These are phyloP conservation scores for Neotoma lepida DNA, from an alignment of 2,113 vertebrate genomes.

Conservation along the genomic window DNA sequence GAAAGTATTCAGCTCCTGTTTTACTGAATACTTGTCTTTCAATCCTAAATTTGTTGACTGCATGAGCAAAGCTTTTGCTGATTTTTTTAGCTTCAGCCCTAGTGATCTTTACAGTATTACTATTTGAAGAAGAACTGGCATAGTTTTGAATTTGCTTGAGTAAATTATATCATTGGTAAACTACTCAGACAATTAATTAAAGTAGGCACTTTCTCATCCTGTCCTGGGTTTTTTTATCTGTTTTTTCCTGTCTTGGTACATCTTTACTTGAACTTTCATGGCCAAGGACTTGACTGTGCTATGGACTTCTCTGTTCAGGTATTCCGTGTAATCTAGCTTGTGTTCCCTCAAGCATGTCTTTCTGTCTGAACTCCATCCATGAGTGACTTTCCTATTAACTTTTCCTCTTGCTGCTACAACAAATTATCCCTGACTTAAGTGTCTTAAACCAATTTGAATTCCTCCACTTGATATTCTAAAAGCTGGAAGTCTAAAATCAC, in stretches of 20 bases:
- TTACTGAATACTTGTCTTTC: neutral
- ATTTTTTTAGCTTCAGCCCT: neutral
- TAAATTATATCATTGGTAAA: neutral
- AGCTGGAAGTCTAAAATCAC: neutral
- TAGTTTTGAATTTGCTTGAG: neutral
- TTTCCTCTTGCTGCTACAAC: neutral
- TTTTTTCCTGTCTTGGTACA: neutral
- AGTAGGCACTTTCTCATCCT: neutral
- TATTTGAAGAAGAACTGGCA: neutral
- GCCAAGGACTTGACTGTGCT: neutral
- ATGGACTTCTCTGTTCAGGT: neutral
- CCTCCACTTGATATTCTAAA: neutral
- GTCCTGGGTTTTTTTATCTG: neutral
- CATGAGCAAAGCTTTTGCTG: neutral
- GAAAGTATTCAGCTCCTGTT: neutral
- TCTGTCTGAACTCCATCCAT: neutral
- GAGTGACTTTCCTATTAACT: neutral
- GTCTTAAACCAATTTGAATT: neutral
- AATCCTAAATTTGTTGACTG: neutral
- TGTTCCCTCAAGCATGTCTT: neutral
- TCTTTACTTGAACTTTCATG: neutral
- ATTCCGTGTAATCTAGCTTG: neutral
- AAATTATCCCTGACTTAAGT: neutral
- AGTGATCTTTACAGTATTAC: neutral
- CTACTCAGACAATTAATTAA: neutral